Base-by-base conservation (phyloP, 2,888 invertebrate species). In the Diarsia brunnea region DNA sequence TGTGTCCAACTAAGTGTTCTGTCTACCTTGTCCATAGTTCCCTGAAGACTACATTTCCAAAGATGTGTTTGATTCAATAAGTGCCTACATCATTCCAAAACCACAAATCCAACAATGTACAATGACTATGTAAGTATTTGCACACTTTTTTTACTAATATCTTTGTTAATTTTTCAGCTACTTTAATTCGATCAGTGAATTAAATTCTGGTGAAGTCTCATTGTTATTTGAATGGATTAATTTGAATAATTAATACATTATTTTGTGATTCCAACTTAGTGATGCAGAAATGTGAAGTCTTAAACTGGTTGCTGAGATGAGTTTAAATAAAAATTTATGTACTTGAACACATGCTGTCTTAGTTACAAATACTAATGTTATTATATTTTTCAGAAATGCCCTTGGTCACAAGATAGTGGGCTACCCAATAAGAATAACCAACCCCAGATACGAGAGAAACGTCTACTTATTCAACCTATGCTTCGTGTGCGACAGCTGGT, bases 401-500 rank as follows among this genome's bases (percentile, higher is more conserved):
- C 90, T 97, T 47, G 98, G 98, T 47, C 98, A 98, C 90, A 99
- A 99, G 95, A 98, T 99, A 86, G 97, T 99, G 24, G 99, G 99
- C 0, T 99, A 98, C 94, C 99, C 99, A 0, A 98, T 99, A 60
- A 97, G 98, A 84, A 99, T 99, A 77, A 98, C 98, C 88, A 98
- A 98, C 93, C 97, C 98, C 69, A 98, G 98, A 90, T 99, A 99
- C 95, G 98, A 98, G 21, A 97, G 99, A 72, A 99, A 99, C 95
- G 98, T 98, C n/a, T 98, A 99, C 90, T 98, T 99, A 81, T 99
- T 99, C 95, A 99, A 99, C 95, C 95, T 99, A 49, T 99, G 99
- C 94, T 99, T 99, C 92, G 99, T 99, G 0, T 99, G 99, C 91
- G 98, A 99, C 91, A 98, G 98, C 70, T 98, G 98, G 96, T 98